These are phyloP conservation scores for Chrysoperla carnea DNA, from an alignment of 1,140 invertebrate genomes.

Conservation along the genomic window DNA sequence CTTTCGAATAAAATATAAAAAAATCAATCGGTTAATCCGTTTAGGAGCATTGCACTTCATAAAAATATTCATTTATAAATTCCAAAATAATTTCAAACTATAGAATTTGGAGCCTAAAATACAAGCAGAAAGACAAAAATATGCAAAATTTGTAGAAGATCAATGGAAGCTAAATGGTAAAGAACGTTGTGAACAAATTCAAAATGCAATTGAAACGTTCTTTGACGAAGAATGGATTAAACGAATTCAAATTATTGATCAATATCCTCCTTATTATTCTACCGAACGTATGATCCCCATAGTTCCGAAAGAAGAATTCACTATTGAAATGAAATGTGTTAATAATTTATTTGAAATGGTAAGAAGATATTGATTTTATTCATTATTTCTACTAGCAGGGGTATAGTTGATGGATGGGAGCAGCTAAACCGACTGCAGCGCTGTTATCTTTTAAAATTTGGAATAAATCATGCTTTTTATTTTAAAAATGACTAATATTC, in stretches of 20 bases:
- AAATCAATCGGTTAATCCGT: too few species aligned
- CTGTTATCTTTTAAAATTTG: conserved; percentile 9
- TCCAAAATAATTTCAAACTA: conserved; percentile 3
- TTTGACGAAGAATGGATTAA: conserved; percentile 6
- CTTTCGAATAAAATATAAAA: too few species aligned
- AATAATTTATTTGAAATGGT: conserved; percentile 12
- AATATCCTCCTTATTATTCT: conserved; percentile 12
- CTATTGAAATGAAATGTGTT: conserved; percentile 8
- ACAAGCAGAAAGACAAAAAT: conserved; percentile 10
- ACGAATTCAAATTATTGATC: conserved; percentile 6
- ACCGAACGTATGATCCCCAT: conserved; percentile 6
- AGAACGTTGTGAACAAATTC: conserved; percentile 3
- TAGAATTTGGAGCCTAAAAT: conserved; percentile 11
- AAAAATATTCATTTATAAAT: too few species aligned
- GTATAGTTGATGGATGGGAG: too few species aligned
- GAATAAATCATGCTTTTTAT: too few species aligned
- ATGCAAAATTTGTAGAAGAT: conserved; percentile 7
- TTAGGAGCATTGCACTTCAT: too few species aligned
- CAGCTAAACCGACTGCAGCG: conserved; percentile 3
- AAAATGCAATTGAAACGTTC: conserved; percentile 2
- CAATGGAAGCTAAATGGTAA: conserved; percentile 6
- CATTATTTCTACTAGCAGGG: conserved; percentile 1
- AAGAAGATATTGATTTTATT: conserved; percentile 1
- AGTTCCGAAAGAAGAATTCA: conserved; percentile 9
- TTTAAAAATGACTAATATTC: too few species aligned